These are phyloP conservation scores for Chrysolina haemoptera DNA, from an alignment of 2,888 invertebrate species.

Conservation along the genomic window DNA sequence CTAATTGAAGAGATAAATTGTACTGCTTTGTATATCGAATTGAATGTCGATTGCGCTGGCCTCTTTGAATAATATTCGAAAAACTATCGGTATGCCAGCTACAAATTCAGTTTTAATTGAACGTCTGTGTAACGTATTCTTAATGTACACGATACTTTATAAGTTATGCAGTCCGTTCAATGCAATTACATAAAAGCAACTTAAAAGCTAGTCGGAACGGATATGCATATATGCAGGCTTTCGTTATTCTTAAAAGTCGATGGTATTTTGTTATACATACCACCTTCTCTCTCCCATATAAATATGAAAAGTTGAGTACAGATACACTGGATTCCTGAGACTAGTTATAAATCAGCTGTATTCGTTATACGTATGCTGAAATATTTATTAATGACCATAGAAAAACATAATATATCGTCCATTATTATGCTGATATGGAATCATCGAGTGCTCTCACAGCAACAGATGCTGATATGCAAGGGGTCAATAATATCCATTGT, in stretches of 20 bases:
- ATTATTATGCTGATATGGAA: slow-evolving; percentile 43
- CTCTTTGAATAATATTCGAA: slow-evolving; percentile 30
- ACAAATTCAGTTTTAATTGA: slow-evolving; percentile 37
- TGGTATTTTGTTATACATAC: slow-evolving; percentile 51
- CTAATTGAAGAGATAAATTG: slow-evolving; percentile 4
- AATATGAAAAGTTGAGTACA: slow-evolving; percentile 49
- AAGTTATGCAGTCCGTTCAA: slow-evolving; percentile 47
- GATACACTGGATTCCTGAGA: slow-evolving; percentile 49
- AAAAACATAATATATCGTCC: slow-evolving; percentile 48
- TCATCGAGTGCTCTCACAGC: slow-evolving; percentile 26
- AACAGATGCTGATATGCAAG: slow-evolving; percentile 26
- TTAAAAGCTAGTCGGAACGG: slow-evolving; percentile 45
- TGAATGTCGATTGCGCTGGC: background rate
- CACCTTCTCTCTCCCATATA: slow-evolving; percentile 52
- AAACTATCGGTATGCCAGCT: slow-evolving; percentile 29
- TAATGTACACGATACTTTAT: slow-evolving; percentile 37
- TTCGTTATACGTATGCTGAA: slow-evolving; percentile 51
- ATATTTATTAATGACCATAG: slow-evolving; percentile 52
- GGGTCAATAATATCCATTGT: slow-evolving; percentile 1
- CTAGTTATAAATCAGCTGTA: slow-evolving; percentile 49
- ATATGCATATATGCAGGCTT: slow-evolving; percentile 45
- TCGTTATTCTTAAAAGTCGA: slow-evolving; percentile 36
- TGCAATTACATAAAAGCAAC: slow-evolving; percentile 48
- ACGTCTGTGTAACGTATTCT: slow-evolving; percentile 29
- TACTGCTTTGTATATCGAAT: background rate